These are phyloP conservation scores for Harpagus bidentatus DNA, from an alignment of 2,113 vertebrate genomes.

Conservation along the genomic window DNA sequence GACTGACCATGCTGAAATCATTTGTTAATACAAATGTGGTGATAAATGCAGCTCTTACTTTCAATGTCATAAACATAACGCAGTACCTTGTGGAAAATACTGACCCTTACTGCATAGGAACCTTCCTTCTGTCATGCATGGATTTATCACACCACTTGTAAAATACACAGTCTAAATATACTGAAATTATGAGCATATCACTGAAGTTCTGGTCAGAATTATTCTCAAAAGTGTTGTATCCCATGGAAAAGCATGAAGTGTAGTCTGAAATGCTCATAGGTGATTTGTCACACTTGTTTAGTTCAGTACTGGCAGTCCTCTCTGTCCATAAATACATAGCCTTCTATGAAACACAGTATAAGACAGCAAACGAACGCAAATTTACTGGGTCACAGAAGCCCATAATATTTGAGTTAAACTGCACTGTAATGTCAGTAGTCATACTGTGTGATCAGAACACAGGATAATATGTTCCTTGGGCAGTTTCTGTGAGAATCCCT, in stretches of 20 bases:
- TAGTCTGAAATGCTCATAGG: background rate
- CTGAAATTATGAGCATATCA: background rate
- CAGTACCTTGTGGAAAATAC: background rate
- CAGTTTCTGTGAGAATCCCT: background rate
- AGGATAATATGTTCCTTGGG: background rate
- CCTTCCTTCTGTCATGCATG: background rate
- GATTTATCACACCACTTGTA: background rate
- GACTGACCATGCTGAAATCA: background rate
- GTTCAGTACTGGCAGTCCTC: background rate
- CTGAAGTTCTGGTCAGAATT: background rate
- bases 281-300: background rate
- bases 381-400: background rate
- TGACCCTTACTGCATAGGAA: background rate
- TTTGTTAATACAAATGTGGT: background rate
- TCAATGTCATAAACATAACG: background rate
- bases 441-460: background rate
- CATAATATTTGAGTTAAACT: background rate
- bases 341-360: background rate
- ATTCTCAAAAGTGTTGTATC: background rate
- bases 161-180: background rate
- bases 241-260: background rate
- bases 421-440: background rate
- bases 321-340: background rate
- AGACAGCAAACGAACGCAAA: background rate
- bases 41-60: background rate